Evolutionary conservation across 2,797 vertebrate genomes (phyloP).

Genomic region (Chiloscyllium punctatum): DNA sequence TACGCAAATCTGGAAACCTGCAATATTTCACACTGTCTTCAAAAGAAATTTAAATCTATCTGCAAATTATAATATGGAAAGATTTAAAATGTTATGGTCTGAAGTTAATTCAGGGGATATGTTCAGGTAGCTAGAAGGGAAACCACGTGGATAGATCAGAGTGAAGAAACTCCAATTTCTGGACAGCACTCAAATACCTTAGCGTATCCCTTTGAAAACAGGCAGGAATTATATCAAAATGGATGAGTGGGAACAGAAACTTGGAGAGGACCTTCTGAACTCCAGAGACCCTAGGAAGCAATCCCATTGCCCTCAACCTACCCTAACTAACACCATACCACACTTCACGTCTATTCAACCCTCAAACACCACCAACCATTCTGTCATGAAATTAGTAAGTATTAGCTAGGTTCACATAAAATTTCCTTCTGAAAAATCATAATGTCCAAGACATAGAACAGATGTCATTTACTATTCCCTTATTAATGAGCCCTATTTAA

Average conservation of each 20-base stretch:
- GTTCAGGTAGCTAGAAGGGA: not conserved
- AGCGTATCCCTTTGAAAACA: not conserved
- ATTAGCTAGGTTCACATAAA: not conserved
- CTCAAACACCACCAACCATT: no score
- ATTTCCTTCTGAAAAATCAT: constrained; percentile 5
- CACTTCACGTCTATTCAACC: no score
- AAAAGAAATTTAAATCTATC: not conserved
- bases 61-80: not conserved
- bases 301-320: no score
- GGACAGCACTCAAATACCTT: not conserved
- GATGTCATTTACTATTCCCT: not conserved
- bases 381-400: not conserved
- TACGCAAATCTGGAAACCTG: not conserved
- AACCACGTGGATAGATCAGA: not conserved
- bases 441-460: not conserved
- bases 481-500: not conserved
- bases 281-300: not conserved
- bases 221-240: not conserved
- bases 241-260: not conserved
- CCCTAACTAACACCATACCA: no score
- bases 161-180: not conserved
- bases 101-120: not conserved
- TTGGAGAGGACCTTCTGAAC: not conserved
- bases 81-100: not conserved
- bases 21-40: not conserved